Conservation (phyloP, 2,888 invertebrate species). For the Pelosia muscerda region DNA sequence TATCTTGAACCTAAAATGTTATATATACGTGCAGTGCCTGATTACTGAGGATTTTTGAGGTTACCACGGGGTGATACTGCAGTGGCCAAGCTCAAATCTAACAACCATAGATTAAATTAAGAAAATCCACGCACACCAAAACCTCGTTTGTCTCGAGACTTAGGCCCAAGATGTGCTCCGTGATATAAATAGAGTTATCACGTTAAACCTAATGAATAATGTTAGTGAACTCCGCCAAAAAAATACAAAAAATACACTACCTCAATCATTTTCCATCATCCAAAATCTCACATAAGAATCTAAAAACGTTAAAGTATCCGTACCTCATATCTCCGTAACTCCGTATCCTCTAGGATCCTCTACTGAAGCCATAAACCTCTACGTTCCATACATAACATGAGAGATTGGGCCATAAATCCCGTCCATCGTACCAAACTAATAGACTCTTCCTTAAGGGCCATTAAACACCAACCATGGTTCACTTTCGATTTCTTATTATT, state of each 20-base stretch:
- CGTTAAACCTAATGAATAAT: neutral
- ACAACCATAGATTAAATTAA: too few relatives aligned
- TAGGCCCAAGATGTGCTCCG: too few relatives aligned
- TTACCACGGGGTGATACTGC: too few relatives aligned
- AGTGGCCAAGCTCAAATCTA: too few relatives aligned
- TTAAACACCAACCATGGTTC: slow-evolving; percentile 65
- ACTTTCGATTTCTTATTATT: slow-evolving; percentile 40
- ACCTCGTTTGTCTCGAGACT: too few relatives aligned
- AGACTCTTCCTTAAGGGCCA: slow-evolving; percentile 69
- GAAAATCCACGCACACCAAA: too few relatives aligned
- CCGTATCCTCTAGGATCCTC: slow-evolving; percentile 9
- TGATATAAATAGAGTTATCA: too few relatives aligned
- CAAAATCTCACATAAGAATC: slow-evolving; percentile 13
- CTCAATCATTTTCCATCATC: slow-evolving; percentile 7
- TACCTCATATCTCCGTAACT: slow-evolving; percentile 6
- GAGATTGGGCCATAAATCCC: slow-evolving; percentile 71
- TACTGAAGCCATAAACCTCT: slow-evolving; percentile 36
- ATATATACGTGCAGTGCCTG: too few relatives aligned
- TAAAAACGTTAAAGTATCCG: slow-evolving; percentile 18
- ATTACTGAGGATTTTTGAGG: too few relatives aligned
- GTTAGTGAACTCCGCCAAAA: neutral
- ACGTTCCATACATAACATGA: slow-evolving; percentile 58
- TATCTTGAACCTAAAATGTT: too few relatives aligned
- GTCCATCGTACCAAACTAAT: slow-evolving; percentile 69
- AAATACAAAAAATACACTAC: slow-evolving; percentile 1